Evolutionary conservation across 2,113 vertebrate species (phyloP), one percentile per base, ranked within the genome.

Genomic region (Hystrix cristata): DNA sequence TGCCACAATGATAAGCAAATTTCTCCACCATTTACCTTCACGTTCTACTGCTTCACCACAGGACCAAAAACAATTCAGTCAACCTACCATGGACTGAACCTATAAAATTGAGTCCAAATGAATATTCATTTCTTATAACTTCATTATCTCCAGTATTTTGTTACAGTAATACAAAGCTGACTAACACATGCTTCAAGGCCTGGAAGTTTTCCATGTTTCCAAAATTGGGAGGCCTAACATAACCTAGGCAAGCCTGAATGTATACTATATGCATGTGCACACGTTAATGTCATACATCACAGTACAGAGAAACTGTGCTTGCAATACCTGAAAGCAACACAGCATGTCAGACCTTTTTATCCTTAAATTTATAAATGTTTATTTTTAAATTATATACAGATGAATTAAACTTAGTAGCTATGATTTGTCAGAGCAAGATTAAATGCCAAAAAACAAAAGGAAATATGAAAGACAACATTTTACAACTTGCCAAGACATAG

Each of bases 211-310:
- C 23, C 16, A 72, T 25, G 19, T 64, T 57, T 87, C 57, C 34
- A 59, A 60, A 59, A 13, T 59, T 71, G n/a, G 10, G 48, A 91
- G 65, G 48, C 9, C 7, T 11, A 53, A 18, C 69, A 71, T 7
- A 72, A 3, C 23, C 5, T 31, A 23, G 7, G 11, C 0, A 93
- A 84, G 7, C 7, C 29, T 3, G 21, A 46, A 60, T 27, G 23
- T 3, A 53, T 0, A 27, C 25, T 7, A 1, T 1, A 64, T 34
- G 5, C 5, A 25, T 19, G 53, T 14, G 31, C 34, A 38, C 12
- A 23, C 1, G 4, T n/a, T 8, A 55, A 3, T n/a, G 48, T 53
- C 29, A 29, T 18, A 57, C 16, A 0, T 19, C 53, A 69, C 21
- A n/a, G 0, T 11, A 15, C 62, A 64, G 34, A 53, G 27, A 55